A percentile compares a stretch with the other conserved stretches of the same genome.
phyloP scores from a whole-genome alignment of 2,113 vertebrate genomes.

The Uropsilus gracilis region DNA sequence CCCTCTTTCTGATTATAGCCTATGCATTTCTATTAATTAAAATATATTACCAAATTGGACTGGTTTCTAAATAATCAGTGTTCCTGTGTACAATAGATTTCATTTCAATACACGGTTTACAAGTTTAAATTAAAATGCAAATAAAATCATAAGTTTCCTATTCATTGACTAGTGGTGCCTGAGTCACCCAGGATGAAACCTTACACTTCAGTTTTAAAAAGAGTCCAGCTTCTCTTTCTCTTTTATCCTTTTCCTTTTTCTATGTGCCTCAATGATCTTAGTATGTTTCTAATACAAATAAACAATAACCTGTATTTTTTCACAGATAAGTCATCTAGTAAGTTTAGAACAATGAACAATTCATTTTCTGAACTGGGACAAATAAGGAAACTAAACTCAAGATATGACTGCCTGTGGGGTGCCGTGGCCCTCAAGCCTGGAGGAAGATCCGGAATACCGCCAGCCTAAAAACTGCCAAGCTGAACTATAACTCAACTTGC shows the following conservation, averaged over 20 bases:
- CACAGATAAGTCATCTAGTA: not conserved
- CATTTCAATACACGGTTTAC: not conserved
- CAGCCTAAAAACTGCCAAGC: not conserved
- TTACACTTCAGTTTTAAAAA: not conserved
- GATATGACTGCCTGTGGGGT: not conserved
- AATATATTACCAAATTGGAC: not conserved
- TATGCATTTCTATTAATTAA: not conserved
- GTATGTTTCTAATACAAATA: not conserved
- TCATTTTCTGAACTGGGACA: constrained; percentile 1
- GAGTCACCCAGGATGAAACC: not conserved
- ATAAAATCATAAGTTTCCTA: not conserved
- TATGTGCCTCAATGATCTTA: not conserved
- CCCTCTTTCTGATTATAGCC: not conserved
- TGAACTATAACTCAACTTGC: not conserved
- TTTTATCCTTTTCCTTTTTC: not conserved
- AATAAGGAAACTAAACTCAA: not conserved
- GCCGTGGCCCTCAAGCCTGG: not conserved
- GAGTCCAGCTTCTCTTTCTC: not conserved
- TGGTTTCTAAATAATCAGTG: not conserved
- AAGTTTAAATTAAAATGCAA: not conserved
- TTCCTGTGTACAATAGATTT: not conserved
- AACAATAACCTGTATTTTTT: not conserved
- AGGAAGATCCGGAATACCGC: not conserved
- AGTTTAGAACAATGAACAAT: not conserved
- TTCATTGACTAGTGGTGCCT: not conserved